Conservation (phyloP, 2,797 vertebrate species). For the Poliocrania exsul region DNA sequence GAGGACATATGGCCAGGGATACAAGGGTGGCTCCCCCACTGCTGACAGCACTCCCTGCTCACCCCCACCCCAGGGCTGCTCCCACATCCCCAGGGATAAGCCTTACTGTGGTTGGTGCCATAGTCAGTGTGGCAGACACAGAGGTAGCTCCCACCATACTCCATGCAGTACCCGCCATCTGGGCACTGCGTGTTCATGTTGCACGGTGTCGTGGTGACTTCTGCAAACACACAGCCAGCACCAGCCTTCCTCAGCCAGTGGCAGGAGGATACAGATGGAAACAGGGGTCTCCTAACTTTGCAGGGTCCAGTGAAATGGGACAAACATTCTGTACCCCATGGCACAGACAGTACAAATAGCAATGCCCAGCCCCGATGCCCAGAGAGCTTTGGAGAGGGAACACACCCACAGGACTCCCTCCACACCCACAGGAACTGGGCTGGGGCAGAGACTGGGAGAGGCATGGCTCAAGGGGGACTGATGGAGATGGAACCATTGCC, state of each 20-base stretch:
- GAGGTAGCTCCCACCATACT: slow-evolving; percentile 91
- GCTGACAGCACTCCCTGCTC: not conserved
- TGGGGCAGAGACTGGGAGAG: not conserved
- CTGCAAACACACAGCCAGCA: slow-evolving; percentile 64
- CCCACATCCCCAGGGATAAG: rapidly evolving
- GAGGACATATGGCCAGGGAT: rapidly evolving
- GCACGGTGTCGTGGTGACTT: slow-evolving; percentile 93
- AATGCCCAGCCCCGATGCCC: not conserved
- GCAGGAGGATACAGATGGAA: not conserved
- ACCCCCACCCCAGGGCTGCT: rapidly evolving
- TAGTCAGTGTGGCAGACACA: slow-evolving; percentile 92
- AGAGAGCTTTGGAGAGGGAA: not conserved
- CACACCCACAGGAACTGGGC: not conserved
- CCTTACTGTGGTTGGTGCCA: slow-evolving; percentile 78
- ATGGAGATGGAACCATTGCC: not conserved
- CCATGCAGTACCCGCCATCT: slow-evolving; percentile 92
- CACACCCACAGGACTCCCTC: rapidly evolving
- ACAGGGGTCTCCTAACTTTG: not conserved
- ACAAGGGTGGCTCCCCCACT: not conserved
- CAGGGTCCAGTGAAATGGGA: not conserved
- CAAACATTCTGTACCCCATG: not conserved
- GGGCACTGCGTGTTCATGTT: slow-evolving; percentile 91
- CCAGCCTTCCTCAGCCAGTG: not conserved
- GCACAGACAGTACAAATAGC: rapidly evolving
- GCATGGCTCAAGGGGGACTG: not conserved